A percentile compares a stretch with the other conserved stretches of the same genome.
Conservation (phyloP, 2,888 invertebrate genomes). For the Crocallis elinguaria region DNA sequence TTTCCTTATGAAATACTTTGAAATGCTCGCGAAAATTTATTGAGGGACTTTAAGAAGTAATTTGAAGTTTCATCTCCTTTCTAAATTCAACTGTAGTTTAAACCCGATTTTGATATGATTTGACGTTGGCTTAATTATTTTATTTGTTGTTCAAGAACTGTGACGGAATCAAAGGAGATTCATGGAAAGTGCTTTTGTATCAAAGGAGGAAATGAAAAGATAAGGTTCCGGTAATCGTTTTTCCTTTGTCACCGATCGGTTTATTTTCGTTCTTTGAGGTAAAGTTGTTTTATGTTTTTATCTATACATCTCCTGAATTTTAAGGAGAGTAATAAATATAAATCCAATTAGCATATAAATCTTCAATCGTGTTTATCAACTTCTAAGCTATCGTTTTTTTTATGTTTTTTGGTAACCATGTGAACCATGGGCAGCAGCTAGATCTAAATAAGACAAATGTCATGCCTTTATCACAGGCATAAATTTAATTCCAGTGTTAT, state of each 20-base stretch:
- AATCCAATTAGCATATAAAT: too few species aligned
- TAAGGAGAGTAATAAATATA: too few species aligned
- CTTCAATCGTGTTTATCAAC: too few species aligned
- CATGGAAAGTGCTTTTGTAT: background rate
- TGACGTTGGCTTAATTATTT: constrained; percentile 36
- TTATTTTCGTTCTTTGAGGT: too few species aligned
- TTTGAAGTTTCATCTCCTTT: constrained; percentile 55
- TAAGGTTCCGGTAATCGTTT: background rate
- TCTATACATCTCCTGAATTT: too few species aligned
- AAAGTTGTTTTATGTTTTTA: too few species aligned
- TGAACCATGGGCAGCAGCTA: too few species aligned
- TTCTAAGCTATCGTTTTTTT: too few species aligned
- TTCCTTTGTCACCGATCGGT: background rate
- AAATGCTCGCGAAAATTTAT: constrained; percentile 65
- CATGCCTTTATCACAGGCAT: too few species aligned
- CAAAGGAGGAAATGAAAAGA: background rate
- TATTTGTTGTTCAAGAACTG: constrained; percentile 21
- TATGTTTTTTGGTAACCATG: too few species aligned
- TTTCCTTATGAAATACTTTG: constrained; percentile 74
- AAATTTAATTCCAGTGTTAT: too few species aligned
- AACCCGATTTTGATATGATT: constrained; percentile 45
- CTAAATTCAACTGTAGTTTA: constrained; percentile 42
- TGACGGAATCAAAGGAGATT: background rate
- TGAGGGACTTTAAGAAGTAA: constrained; percentile 63
- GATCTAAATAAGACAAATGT: too few species aligned